Base-by-base conservation (phyloP, 2,888 invertebrate species). In the Xanthorhoe designata region DNA sequence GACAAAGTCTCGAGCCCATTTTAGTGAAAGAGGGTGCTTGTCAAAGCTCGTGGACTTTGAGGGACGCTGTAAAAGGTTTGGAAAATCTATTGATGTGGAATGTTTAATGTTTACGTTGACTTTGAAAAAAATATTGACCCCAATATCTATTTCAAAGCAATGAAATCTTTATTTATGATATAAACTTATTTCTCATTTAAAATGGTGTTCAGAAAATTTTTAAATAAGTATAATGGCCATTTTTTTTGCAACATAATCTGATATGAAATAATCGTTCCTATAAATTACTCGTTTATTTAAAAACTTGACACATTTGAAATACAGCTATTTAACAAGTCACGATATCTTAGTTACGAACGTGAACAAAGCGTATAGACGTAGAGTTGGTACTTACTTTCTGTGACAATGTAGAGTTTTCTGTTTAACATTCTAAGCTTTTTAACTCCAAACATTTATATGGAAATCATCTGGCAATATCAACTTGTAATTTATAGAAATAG, bases 1-100 rank as follows among this genome's bases (percentile, higher is more conserved):
- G 87, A 82, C 83, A 80, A 81, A 79, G 80, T 82, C 79, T 87
- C 79, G 81, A 86, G 85, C 81, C 81, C 79, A 82, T 87, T 89
- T 87, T 78, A 83, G 81, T 82, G 82, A 83, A 83, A 80, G 81
- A 82, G 79, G 79, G 75, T 77, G 61, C 62, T 64, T 66, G 62
- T 68, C 69, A 72, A 74, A 81, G 86, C 87, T 87, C 84, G 86
- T 81, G 81, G 82, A 85, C 84, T 85, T 84, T 82, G 82, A 81
- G 83, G 81, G 83, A 82, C 79, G 82, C 85, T 83, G 84, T 85
- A 80, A 81, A 82, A 78, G 80, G 80, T 80, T 75, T 80, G 78
- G 79, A 82, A 81, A 81, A 81, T 87, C 84, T 85, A 85, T 82
- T 82, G 84, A 82, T 78, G 82, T 66, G 61, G 65, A 69, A 73